Evolutionary conservation across 2,888 invertebrate genomes (phyloP).

Genomic region (Hirtodrosophila histrioides): DNA sequence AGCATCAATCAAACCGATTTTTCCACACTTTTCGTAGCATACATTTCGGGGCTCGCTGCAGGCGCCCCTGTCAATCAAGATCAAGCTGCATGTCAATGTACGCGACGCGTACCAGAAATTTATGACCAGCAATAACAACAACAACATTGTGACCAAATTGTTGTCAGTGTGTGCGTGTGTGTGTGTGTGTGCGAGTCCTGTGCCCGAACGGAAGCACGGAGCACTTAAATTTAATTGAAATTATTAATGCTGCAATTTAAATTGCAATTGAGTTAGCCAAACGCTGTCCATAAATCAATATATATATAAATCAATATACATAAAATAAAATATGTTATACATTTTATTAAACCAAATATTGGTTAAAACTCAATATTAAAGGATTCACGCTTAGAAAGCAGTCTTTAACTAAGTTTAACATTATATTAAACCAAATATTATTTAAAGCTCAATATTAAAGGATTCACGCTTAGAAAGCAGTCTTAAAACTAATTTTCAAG

Average conservation of each 20-base stretch:
- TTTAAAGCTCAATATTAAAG: too few species aligned
- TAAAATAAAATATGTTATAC: too few species aligned
- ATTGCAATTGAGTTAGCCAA: constrained; percentile 39
- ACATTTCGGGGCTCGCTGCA: constrained; percentile 43
- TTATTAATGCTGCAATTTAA: constrained; percentile 44
- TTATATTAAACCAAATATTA: too few species aligned
- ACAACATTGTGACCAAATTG: constrained; percentile 47
- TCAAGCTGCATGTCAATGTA: constrained; percentile 59
- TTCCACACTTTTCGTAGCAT: constrained; percentile 28
- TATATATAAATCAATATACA: too few species aligned
- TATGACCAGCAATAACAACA: constrained; percentile 49
- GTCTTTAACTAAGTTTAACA: too few species aligned
- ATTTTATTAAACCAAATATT: too few species aligned
- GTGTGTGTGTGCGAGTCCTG: not conserved
- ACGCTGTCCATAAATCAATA: constrained; percentile 6
- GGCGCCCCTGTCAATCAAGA: constrained; percentile 46
- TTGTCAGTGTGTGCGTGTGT: constrained; percentile 18
- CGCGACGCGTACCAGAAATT: constrained; percentile 45
- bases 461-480: too few species aligned
- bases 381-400: too few species aligned
- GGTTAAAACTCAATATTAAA: too few species aligned
- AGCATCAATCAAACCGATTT: constrained; percentile 69
- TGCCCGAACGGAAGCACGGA: constrained; percentile 12
- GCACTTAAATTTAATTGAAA: constrained; percentile 58
- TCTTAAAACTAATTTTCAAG: too few species aligned